These are phyloP conservation scores for Rhopalosiphum padi DNA, from an alignment of 1,140 invertebrate species.

Conservation along the genomic window DNA sequence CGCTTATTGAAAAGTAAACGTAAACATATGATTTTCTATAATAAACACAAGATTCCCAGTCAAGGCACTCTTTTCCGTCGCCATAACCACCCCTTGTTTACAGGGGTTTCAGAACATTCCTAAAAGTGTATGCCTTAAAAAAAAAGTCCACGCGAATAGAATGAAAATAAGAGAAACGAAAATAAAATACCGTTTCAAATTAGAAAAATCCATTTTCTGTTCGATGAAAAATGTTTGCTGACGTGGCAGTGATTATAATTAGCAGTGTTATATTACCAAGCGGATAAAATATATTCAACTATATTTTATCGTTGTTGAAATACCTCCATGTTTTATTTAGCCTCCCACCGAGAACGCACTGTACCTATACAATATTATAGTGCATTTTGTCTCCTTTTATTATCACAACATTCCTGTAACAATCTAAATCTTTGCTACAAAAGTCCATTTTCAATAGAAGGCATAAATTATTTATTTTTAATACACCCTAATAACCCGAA, in stretches of 20 bases:
- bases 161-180: not conserved
- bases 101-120: not conserved
- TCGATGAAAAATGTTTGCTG: not conserved
- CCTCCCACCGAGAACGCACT: not conserved
- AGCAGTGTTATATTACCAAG: not conserved
- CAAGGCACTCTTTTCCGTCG: not conserved
- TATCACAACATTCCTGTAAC: not conserved
- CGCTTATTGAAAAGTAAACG: not conserved
- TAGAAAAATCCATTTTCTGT: not conserved
- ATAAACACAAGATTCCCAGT: not conserved
- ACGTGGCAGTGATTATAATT: constrained; percentile 23
- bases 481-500: not conserved
- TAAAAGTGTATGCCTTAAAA: not conserved
- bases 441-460: not conserved
- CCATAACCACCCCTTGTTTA: not conserved
- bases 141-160: not conserved
- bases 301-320: not conserved
- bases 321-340: not conserved
- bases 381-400: not conserved
- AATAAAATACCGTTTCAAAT: not conserved
- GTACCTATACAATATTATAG: not conserved
- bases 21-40: not conserved
- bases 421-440: too few species aligned
- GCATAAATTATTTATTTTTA: not conserved
- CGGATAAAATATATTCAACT: not conserved